Evolutionary conservation across 2,113 vertebrate genomes (phyloP).

Genomic region (Eulacestoma nigropectus): DNA sequence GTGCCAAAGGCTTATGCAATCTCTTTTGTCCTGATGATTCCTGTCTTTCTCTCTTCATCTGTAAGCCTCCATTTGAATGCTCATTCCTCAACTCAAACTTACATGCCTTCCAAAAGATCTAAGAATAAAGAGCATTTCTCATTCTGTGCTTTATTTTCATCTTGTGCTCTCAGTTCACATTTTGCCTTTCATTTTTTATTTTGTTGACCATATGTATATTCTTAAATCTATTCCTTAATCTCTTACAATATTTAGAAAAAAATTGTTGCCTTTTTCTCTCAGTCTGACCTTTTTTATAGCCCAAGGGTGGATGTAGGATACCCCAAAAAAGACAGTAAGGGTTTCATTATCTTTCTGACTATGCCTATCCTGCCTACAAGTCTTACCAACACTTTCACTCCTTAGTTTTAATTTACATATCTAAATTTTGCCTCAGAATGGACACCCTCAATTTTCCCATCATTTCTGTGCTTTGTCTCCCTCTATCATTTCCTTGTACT

Average conservation of each 20-base stretch:
- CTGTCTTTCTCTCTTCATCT: neutral
- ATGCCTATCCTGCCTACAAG: neutral
- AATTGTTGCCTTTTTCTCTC: accelerated
- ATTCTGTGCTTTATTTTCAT: neutral
- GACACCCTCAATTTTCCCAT: neutral
- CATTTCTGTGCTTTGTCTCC: neutral
- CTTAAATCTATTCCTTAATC: neutral
- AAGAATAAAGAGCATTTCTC: neutral
- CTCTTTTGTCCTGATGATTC: neutral
- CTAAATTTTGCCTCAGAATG: neutral
- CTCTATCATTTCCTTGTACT: neutral
- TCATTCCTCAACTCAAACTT: neutral
- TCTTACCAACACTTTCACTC: neutral
- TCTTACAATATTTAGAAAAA: neutral
- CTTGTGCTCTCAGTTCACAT: neutral
- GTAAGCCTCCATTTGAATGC: neutral
- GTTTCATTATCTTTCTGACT: neutral
- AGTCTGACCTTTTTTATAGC: neutral
- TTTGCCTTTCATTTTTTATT: neutral
- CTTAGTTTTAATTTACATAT: neutral
- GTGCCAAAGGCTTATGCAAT: neutral
- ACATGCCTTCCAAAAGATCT: neutral
- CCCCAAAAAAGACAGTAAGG: accelerated
- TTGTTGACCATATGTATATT: neutral
- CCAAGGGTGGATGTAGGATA: neutral